Conservation (phyloP, 2,888 invertebrate genomes). For the Lysandra bellargus region DNA sequence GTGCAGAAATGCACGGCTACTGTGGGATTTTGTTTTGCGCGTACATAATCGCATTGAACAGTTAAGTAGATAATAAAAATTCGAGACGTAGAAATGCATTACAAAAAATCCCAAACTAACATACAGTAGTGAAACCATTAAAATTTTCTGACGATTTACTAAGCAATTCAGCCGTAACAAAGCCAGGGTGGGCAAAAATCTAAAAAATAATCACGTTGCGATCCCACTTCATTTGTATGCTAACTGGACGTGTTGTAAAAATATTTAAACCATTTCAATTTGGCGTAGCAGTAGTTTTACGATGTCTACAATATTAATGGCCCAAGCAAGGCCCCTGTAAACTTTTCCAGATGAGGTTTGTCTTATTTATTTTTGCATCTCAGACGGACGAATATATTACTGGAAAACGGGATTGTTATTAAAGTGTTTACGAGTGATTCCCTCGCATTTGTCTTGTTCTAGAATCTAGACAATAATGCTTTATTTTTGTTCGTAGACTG, state of each 20-base stretch:
- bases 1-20: no score
- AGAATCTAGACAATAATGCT: not conserved
- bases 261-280: constrained; percentile 32
- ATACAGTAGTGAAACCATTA: not conserved
- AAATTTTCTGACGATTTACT: constrained; percentile 20
- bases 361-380: constrained; percentile 15
- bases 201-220: constrained; percentile 36
- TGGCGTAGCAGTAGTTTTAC: constrained; percentile 31
- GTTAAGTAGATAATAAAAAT: not conserved
- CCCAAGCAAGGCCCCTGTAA: not conserved
- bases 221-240: constrained; percentile 33
- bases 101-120: not conserved
- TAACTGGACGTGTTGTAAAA: constrained; percentile 30
- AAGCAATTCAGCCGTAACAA: not conserved
- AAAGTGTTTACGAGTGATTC: constrained; percentile 17
- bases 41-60: no score
- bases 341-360: constrained; percentile 15
- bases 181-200: constrained; percentile 35
- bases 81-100: not conserved
- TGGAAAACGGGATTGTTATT: constrained; percentile 12
- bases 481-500: not conserved
- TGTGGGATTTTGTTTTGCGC: no score
- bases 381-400: constrained; percentile 5
- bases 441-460: not conserved
- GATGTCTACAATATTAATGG: constrained; percentile 31